Percentiles rank a stretch among this genome's conserved stretches.
phyloP scores from a whole-genome alignment of 2,797 vertebrate species.

The Ambastaia sidthimunki region DNA sequence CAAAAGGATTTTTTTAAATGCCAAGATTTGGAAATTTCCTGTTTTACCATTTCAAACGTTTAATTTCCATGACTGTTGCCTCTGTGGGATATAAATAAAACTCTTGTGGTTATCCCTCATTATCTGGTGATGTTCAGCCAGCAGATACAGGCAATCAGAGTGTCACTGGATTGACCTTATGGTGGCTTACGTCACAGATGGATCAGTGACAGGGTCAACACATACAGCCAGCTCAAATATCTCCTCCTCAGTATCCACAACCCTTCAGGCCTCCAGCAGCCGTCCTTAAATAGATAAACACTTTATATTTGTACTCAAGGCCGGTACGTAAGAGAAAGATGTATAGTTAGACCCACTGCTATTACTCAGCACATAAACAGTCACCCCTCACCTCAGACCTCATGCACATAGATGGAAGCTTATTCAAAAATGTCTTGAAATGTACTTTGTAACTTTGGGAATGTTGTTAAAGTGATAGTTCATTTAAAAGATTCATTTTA shows the following conservation, averaged over 20 bases:
- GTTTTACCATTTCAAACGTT: background rate
- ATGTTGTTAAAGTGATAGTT: background rate
- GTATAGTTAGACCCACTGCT: slow-evolving; percentile 58
- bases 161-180: slow-evolving; percentile 66
- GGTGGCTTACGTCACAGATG: slow-evolving; percentile 64
- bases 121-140: slow-evolving; percentile 53
- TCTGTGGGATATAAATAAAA: slow-evolving; percentile 27
- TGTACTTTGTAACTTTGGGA: background rate
- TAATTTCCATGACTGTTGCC: background rate
- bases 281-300: slow-evolving; percentile 84
- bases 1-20: too few relatives aligned
- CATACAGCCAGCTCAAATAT: slow-evolving; percentile 69
- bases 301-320: slow-evolving; percentile 65
- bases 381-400: slow-evolving; percentile 3
- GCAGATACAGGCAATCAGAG: slow-evolving; percentile 48
- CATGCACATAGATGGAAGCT: background rate
- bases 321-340: slow-evolving; percentile 64
- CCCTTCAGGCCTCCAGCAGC: slow-evolving; percentile 62
- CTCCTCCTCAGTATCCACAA: slow-evolving; percentile 55
- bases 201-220: slow-evolving; percentile 71
- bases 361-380: slow-evolving; percentile 69
- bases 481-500: background rate
- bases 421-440: background rate
- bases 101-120: slow-evolving; percentile 17
- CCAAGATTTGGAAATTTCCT: background rate